A percentile compares a stretch with the other conserved stretches of the same genome.
Conservation (phyloP, 2,797 vertebrate species). For the Tamandua tetradactyla region DNA sequence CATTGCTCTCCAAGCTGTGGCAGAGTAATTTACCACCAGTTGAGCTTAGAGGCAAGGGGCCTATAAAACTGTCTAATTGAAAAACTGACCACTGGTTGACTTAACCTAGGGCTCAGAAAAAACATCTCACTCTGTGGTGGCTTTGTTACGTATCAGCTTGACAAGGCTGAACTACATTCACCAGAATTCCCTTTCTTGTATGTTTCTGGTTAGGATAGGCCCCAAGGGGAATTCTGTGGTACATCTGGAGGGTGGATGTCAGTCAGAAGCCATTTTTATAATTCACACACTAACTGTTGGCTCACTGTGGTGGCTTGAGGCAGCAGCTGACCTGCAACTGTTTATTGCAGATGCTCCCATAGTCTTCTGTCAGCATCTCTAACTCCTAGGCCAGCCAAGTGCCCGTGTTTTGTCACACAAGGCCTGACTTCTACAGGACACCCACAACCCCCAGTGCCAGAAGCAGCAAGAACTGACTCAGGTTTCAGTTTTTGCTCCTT, state of each 20-base stretch:
- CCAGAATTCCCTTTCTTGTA: not conserved
- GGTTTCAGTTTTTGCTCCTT: not conserved
- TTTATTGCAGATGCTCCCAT: not conserved
- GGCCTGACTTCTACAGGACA: not conserved
- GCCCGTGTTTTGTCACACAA: not conserved
- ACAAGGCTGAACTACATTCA: not conserved
- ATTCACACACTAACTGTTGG: too few species aligned
- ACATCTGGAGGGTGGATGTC: not conserved
- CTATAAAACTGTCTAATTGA: not conserved
- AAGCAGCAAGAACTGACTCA: not conserved
- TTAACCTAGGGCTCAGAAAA: not conserved
- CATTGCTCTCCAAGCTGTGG: not conserved
- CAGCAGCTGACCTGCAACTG: not conserved
- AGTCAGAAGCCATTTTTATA: not conserved
- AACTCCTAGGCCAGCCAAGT: not conserved
- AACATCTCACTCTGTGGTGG: not conserved
- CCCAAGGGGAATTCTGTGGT: not conserved
- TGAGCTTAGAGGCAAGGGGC: not conserved
- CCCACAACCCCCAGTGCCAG: not conserved
- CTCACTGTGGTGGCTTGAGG: not conserved
- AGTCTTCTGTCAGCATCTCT: not conserved
- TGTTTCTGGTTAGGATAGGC: not conserved
- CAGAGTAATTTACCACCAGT: not conserved
- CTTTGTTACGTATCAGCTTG: not conserved
- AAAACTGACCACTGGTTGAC: not conserved